Conservation (phyloP, 2,888 invertebrate species). For the Epinotia ramella region DNA sequence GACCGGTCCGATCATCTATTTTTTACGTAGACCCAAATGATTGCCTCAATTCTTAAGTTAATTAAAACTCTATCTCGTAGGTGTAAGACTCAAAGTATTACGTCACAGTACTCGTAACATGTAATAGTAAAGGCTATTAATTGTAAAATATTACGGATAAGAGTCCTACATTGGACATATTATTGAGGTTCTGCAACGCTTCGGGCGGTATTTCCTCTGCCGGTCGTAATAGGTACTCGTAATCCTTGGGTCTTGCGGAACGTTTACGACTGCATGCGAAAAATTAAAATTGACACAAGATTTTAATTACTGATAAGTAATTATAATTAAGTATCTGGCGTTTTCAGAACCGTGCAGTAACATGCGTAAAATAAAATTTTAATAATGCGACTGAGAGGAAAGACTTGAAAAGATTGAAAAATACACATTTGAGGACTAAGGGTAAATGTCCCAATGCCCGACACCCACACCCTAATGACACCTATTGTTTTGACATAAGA, state of each 20-base stretch:
- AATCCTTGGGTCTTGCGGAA: constrained; percentile 10
- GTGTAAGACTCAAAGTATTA: constrained; percentile 4
- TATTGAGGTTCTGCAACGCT: constrained; percentile 21
- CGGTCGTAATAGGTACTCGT: too few species aligned
- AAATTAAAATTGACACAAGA: neutral
- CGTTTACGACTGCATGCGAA: neutral
- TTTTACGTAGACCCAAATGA: constrained; percentile 23
- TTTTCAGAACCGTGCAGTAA: neutral
- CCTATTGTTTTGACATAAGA: too few species aligned
- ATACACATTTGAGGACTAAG: too few species aligned
- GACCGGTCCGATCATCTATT: constrained; percentile 41
- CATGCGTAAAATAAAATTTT: too few species aligned
- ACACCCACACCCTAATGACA: too few species aligned
- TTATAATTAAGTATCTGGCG: neutral
- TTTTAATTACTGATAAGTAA: constrained; percentile 11
- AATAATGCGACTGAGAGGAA: too few species aligned
- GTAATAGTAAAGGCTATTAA: constrained; percentile 45
- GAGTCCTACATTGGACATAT: constrained; percentile 32
- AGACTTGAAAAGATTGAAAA: too few species aligned
- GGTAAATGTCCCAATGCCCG: too few species aligned
- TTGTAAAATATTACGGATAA: constrained; percentile 44
- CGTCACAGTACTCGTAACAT: constrained; percentile 35
- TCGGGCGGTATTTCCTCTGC: constrained; percentile 23
- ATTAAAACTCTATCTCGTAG: constrained; percentile 5
- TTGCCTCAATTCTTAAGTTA: neutral